Conservation (phyloP, 2,888 invertebrate genomes). For the Drosophila buzzatii region DNA sequence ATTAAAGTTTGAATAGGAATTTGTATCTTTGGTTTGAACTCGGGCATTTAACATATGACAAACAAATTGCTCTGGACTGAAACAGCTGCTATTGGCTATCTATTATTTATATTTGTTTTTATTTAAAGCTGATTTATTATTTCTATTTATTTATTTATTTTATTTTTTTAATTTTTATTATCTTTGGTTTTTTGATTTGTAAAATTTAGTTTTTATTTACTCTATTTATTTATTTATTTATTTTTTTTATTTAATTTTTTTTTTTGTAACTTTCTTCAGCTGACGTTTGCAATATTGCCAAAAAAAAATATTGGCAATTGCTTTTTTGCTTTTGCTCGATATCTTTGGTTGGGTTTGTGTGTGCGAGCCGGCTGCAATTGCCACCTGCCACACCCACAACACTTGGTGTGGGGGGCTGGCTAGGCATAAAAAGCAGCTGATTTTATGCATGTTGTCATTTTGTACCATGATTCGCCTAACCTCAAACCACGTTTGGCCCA, state of each 20-base stretch:
- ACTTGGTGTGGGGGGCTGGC: not conserved
- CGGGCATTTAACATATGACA: conserved; percentile 4
- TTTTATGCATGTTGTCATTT: conserved; percentile 61
- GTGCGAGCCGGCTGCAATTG: conserved; percentile 38
- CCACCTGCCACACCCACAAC: conserved; percentile 24
- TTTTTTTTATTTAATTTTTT: not conserved
- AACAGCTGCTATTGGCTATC: conserved; percentile 42
- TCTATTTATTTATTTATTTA: not conserved
- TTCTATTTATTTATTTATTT: conserved; percentile 26
- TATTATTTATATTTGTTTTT: conserved; percentile 20
- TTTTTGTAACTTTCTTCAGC: too few species aligned
- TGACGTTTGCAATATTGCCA: too few species aligned
- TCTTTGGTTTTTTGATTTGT: too few species aligned
- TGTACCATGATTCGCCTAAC: conserved; percentile 44
- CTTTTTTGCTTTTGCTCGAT: conserved; percentile 12
- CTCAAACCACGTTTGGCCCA: conserved; percentile 59
- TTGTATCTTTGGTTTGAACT: not conserved
- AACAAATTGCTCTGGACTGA: not conserved
- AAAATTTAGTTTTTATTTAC: too few species aligned
- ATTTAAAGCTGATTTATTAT: not conserved
- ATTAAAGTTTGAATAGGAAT: too few species aligned
- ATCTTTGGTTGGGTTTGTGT: conserved; percentile 9
- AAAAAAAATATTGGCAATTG: too few species aligned
- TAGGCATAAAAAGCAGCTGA: conserved; percentile 53
- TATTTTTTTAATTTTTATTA: conserved; percentile 30